Conservation (phyloP, 2,797 vertebrate species). For the Sebastes aleutianus region DNA sequence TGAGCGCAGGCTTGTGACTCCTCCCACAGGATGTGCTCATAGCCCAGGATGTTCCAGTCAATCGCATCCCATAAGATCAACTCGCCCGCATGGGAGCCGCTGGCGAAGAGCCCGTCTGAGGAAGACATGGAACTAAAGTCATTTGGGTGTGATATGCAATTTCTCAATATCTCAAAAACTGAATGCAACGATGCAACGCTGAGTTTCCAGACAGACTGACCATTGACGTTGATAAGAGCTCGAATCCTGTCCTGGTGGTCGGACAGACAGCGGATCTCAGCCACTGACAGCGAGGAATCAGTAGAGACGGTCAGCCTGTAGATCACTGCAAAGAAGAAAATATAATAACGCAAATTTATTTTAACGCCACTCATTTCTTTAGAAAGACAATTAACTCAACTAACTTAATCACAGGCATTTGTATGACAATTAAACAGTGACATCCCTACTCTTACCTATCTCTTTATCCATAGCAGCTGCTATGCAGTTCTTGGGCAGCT, state of each 20-base stretch:
- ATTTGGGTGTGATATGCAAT: background rate
- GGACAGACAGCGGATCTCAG: constrained; percentile 82
- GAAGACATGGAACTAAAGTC: background rate
- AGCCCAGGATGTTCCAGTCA: constrained; percentile 88
- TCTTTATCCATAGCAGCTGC: constrained; percentile 92
- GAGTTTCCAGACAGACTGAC: constrained; percentile 72
- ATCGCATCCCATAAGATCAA: constrained; percentile 91
- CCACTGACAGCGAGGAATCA: constrained; percentile 43
- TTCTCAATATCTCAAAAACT: background rate
- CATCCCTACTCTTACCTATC: constrained; percentile 91
- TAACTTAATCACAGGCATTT: too few relatives aligned
- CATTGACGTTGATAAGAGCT: constrained; percentile 87
- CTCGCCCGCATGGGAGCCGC: constrained; percentile 92
- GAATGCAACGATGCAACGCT: background rate
- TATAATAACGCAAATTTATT: too few relatives aligned
- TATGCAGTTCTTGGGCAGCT: constrained; percentile 91
- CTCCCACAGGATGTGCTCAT: constrained; percentile 90
- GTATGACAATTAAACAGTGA: too few relatives aligned
- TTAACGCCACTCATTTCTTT: too few relatives aligned
- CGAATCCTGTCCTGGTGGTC: constrained; percentile 93
- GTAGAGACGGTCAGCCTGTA: constrained; percentile 83
- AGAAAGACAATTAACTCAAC: too few relatives aligned
- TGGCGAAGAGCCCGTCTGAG: constrained; percentile 88
- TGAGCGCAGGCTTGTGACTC: constrained; percentile 80
- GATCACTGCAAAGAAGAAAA: constrained; percentile 82